Base-by-base conservation (phyloP, 1,140 invertebrate species). In the Micrasema minimum region DNA sequence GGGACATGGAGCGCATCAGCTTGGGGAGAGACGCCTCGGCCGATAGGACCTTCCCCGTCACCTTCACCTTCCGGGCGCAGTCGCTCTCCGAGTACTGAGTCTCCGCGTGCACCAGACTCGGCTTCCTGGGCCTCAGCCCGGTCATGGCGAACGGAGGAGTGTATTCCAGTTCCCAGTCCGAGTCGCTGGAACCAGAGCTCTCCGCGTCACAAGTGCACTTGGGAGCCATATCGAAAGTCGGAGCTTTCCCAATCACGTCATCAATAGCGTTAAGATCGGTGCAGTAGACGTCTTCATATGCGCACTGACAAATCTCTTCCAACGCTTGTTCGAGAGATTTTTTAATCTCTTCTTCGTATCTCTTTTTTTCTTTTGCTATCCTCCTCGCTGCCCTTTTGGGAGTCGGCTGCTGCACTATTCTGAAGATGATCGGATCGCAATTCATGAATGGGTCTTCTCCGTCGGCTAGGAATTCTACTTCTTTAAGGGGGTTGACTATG, bases 391-490 rank as follows among this genome's bases (percentile, higher is more conserved):
- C 82, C 48, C 82, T 81, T 50, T 84, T 81, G 0, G 82, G 82
- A 41, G 82, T 83, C 14, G 82, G 73, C 64, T 86, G 85, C 69
- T 86, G 87, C 16, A 83, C 83, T 16, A 87, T 87, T 77, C 85
- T 87, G 71, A 88, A 88, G 46, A 87, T 77, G 76, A 88, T 78
- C 0, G 87, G 87, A 53, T 85, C 84, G 48, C 85, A 87, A 23
- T 87, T 83, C 22, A 88, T 85, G 72, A 87, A 88, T 0, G 87
- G 86, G 77, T 86, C 83, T 77, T 88, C 86, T 59, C 84, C 84
- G 7, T 80, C 79, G 3, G 78, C 76, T 51, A 87, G 78, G 35
- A 80, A 83, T 26, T 79, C 79, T 6, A 86, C 78, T 75, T 87
- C 84, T 77, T 86, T 86, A 10, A 87, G 69, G 4, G 87, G 87